phyloP scores from a whole-genome alignment of 2,888 invertebrate genomes.

The Meghimatium bilineatum region DNA sequence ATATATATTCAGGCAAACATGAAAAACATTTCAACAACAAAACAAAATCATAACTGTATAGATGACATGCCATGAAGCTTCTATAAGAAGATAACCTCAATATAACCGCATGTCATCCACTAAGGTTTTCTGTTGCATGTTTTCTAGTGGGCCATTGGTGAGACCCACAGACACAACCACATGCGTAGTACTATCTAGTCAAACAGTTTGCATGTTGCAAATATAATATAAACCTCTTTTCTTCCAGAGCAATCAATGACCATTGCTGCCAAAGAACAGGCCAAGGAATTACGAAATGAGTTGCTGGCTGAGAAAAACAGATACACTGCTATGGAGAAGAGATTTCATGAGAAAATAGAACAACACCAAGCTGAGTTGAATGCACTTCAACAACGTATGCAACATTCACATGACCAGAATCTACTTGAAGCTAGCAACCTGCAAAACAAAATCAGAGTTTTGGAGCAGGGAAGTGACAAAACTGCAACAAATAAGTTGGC shows the following conservation, averaged over 20 bases:
- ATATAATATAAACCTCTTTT: neutral
- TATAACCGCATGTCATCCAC: too few species aligned
- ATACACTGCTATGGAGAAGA: constrained; percentile 79
- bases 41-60: too few species aligned
- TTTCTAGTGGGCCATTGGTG: too few species aligned
- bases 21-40: too few species aligned
- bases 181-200: too few species aligned
- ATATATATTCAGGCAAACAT: too few species aligned
- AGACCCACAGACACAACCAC: too few species aligned
- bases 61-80: too few species aligned
- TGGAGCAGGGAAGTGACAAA: constrained; percentile 57
- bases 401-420: constrained; percentile 81
- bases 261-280: constrained; percentile 85
- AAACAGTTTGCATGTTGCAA: too few species aligned
- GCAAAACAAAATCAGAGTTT: constrained; percentile 70
- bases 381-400: constrained; percentile 81
- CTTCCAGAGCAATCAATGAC: constrained; percentile 78
- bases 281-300: constrained; percentile 86
- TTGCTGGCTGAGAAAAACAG: constrained; percentile 84
- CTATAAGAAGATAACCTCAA: too few species aligned
- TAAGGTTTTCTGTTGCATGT: too few species aligned
- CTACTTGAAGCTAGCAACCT: constrained; percentile 82
- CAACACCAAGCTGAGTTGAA: constrained; percentile 82
- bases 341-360: constrained; percentile 81
- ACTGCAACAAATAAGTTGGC: constrained; percentile 56